Base-by-base conservation (phyloP, 2,888 invertebrate species). In the Drosophila antonietae region DNA sequence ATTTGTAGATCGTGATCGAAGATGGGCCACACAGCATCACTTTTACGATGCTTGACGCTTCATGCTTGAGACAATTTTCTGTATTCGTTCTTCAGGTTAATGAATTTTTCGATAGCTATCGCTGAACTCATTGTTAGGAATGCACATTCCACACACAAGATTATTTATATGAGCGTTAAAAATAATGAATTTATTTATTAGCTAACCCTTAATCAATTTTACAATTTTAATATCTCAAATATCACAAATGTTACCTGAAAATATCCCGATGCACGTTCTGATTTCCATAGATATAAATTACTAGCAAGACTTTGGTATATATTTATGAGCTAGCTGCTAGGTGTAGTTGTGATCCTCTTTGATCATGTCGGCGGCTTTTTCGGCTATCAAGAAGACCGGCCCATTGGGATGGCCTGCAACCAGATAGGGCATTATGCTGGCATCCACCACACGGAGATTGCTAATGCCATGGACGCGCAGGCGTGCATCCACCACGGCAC, bases 401-500 rank as follows among this genome's bases (percentile, higher is more conserved):
- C 93, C 94, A 83, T 94, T 94, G 1, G 94, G 94, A 81, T 94
- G 94, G 1, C 92, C 94, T 1, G 94, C 91, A 3, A 94, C 83
- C 23, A 94, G 93, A 49, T 93, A 90, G 9, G 94, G 94, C 88
- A 94, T 93, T 10, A 94, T 92, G 81, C 94, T 94, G 14, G 94
- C 94, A 81, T 94, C 94, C 1, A 93, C 94, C 9, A 94, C 94
- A 7, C 94, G 92, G 14, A 94, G 83, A n/a, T 92, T 90, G 3
- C 84, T 80, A 4, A 94, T 89, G n/a, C 94, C 94, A 68, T 94
- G 90, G 3, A 94, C 94, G 15, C 93, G 82, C 35, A 94, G 78
- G 58, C 94, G 93, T 4, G 95, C 94, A 89, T 95, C 95, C 0
- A 96, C 95, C 0, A 96, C 95, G 0, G 95, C 95, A 0, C 92